Conservation (phyloP, 2,113 vertebrate genomes). For the Sorex araneus region DNA sequence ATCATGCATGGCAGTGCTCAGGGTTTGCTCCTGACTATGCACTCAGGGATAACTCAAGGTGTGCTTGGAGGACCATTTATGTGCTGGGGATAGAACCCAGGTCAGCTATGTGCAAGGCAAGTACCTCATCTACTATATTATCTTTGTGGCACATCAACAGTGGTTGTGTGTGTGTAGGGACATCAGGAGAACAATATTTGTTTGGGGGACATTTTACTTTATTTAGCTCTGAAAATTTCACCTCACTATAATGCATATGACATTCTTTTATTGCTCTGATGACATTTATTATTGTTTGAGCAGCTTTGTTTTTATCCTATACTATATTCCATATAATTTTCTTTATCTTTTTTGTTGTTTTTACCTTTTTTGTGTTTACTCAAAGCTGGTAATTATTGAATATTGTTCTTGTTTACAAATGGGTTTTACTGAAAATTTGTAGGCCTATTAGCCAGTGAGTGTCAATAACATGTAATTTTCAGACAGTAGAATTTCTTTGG, state of each 20-base stretch:
- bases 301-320: neutral
- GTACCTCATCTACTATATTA: no score
- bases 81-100: no score
- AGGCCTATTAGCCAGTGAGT: neutral
- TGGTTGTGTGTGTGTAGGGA: neutral
- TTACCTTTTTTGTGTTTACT: constrained; percentile 1
- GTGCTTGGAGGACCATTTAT: no score
- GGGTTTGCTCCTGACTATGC: no score
- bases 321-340: neutral
- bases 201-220: neutral
- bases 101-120: no score
- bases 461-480: neutral
- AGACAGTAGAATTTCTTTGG: neutral
- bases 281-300: constrained; percentile 27
- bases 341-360: constrained; percentile 53
- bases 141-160: neutral
- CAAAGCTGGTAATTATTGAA: constrained; percentile 34
- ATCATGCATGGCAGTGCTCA: no score
- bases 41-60: no score
- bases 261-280: neutral
- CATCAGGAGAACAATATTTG: neutral
- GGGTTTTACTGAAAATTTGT: neutral
- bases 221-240: constrained; percentile 12
- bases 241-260: neutral
- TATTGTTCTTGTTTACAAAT: neutral